Evolutionary conservation across 2,888 invertebrate genomes (phyloP).

Genomic region (Aphrophora alni): DNA sequence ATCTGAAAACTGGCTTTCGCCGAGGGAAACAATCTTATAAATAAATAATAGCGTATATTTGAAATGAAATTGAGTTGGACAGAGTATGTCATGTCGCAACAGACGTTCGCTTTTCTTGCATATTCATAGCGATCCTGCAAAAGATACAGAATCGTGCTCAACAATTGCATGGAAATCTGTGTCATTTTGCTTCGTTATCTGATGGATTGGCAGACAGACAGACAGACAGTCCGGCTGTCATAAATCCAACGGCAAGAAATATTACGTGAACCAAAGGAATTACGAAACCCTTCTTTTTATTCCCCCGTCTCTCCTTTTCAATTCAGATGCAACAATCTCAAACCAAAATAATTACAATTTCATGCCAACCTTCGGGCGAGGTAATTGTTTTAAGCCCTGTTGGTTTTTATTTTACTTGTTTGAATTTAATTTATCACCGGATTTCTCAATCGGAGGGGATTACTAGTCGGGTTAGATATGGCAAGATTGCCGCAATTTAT

Average conservation of each 20-base stretch:
- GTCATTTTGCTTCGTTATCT: constrained; percentile 30
- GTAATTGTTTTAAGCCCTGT: background rate
- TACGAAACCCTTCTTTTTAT: background rate
- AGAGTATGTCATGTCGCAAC: background rate
- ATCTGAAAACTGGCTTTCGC: no score
- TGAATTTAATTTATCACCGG: background rate
- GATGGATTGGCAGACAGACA: constrained; percentile 27
- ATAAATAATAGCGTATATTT: background rate
- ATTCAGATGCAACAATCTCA: background rate
- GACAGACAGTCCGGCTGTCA: background rate
- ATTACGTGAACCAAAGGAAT: background rate
- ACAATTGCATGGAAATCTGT: constrained; percentile 29
- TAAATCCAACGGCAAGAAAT: constrained; percentile 16
- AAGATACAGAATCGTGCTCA: constrained; percentile 7
- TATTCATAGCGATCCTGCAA: background rate
- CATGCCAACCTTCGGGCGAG: background rate
- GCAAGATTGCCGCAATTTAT: no score
- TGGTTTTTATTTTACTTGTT: background rate
- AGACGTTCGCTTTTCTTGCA: background rate
- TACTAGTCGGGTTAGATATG: background rate
- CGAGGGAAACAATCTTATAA: background rate
- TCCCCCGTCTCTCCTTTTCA: constrained; percentile 22
- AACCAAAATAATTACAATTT: background rate
- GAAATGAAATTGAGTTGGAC: background rate
- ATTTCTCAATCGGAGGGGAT: background rate